phyloP scores from a whole-genome alignment of 1,140 invertebrate species.

The Sinella curviseta region DNA sequence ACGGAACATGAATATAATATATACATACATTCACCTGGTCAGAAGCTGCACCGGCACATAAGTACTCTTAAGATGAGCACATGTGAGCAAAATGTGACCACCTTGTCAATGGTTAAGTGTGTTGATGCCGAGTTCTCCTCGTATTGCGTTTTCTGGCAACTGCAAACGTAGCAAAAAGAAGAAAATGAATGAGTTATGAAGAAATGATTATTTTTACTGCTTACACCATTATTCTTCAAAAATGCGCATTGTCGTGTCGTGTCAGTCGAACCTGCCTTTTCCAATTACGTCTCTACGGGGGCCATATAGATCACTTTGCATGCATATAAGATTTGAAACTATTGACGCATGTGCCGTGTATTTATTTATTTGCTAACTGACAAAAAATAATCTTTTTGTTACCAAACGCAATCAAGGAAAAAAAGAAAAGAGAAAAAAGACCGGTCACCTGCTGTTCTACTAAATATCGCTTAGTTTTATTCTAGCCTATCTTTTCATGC shows the following conservation, averaged over 20 bases:
- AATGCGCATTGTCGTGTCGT: too few relatives aligned
- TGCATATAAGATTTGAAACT: neutral
- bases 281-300: slow-evolving; percentile 8
- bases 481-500: neutral
- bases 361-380: neutral
- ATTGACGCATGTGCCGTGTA: neutral
- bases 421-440: neutral
- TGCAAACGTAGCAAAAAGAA: too few relatives aligned
- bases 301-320: neutral
- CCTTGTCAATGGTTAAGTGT: too few relatives aligned
- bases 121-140: too few relatives aligned
- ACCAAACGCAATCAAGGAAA: neutral
- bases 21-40: too few relatives aligned
- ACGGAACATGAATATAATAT: too few relatives aligned
- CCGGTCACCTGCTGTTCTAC: neutral
- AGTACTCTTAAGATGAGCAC: too few relatives aligned
- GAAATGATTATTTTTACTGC: neutral
- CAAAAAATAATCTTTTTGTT: neutral
- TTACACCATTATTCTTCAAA: too few relatives aligned
- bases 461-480: neutral
- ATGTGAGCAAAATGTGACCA: too few relatives aligned
- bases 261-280: neutral
- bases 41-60: too few relatives aligned
- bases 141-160: too few relatives aligned
- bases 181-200: neutral